Percentiles rank a stretch among this genome's conserved stretches.
Conservation (phyloP, 2,797 vertebrate genomes). For the Hypotaenidia philippensis region DNA sequence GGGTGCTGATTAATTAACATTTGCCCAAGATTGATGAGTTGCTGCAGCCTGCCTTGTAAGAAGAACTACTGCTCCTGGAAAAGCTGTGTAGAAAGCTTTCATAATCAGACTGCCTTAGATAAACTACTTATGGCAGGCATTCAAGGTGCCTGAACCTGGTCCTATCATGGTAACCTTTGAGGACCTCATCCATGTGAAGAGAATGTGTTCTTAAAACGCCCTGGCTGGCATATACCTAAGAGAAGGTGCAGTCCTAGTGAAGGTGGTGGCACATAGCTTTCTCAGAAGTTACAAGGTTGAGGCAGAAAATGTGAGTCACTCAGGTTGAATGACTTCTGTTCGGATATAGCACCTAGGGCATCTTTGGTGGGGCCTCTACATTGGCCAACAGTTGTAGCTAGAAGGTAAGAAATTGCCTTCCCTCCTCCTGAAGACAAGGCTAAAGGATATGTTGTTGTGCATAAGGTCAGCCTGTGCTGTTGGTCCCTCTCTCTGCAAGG, state of each 20-base stretch:
- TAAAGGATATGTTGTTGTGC: fast-evolving
- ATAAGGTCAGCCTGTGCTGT: neutral
- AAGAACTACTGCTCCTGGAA: neutral
- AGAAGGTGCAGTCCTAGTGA: neutral
- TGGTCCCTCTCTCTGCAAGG: neutral
- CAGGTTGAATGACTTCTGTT: neutral
- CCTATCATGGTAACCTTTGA: fast-evolving
- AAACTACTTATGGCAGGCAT: neutral
- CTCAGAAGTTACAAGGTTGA: neutral
- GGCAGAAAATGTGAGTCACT: neutral
- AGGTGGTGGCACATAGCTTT: neutral
- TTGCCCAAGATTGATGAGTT: constrained; percentile 38
- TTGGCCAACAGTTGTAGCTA: neutral
- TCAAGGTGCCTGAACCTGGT: neutral
- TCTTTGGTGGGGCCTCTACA: neutral
- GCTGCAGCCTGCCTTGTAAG: constrained; percentile 25
- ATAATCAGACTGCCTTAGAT: neutral
- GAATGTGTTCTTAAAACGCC: neutral
- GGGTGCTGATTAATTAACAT: constrained; percentile 69
- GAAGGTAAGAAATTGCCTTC: neutral
- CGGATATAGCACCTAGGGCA: neutral
- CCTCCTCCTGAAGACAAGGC: neutral
- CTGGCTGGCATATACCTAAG: fast-evolving
- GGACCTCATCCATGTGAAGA: fast-evolving
- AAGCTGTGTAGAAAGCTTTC: neutral